Base-by-base conservation (phyloP, 2,113 vertebrate species). In the Pontoporia blainvillei region DNA sequence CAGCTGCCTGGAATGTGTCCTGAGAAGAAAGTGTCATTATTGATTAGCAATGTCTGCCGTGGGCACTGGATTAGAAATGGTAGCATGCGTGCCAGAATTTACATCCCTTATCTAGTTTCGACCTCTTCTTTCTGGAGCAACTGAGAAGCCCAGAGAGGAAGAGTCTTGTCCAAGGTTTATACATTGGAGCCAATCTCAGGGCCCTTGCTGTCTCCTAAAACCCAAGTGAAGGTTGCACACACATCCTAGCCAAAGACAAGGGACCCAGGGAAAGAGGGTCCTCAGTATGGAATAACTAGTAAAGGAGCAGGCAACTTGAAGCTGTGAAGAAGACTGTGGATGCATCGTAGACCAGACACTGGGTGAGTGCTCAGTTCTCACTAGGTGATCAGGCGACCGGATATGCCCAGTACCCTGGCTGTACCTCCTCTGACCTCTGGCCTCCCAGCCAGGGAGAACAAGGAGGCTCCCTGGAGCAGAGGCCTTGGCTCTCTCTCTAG, bases 21-120 rank as follows among this genome's bases (percentile, higher is more conserved):
- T 64, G 71, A 92, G 92, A 97, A 75, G 90, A 72, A 21, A 44
- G 66, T 71, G 86, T 64, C 1, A 0, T 39, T 84, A 84, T 95
- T 91, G 91, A 96, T 93, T 96, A 95, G 95, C 64, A 89, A 93
- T 96, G 96, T 89, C 96, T 96, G 72, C 95, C 75, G 20, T 2
- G 41, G 57, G 62, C 27, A 0, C 41, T 75, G 92, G 62, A 67
- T 94, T 25, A 85, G 79, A 72, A 78, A 62, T 23, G 11, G 54
- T 79, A 61, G 78, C 15, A 12, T 39, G 14, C 36, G 34, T 59
- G 13, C 67, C 81, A 81, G 62, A 66, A 91, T 93, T 94, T 91
- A 88, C 64, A 41, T 83, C 57, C 23, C 71, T 95, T 71, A 62
- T 88, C 15, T 54, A 54, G 5, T 81, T 90, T 86, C 31, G 64